These are phyloP conservation scores for Enoplosus armatus DNA, from an alignment of 2,797 vertebrate genomes.

Conservation along the genomic window DNA sequence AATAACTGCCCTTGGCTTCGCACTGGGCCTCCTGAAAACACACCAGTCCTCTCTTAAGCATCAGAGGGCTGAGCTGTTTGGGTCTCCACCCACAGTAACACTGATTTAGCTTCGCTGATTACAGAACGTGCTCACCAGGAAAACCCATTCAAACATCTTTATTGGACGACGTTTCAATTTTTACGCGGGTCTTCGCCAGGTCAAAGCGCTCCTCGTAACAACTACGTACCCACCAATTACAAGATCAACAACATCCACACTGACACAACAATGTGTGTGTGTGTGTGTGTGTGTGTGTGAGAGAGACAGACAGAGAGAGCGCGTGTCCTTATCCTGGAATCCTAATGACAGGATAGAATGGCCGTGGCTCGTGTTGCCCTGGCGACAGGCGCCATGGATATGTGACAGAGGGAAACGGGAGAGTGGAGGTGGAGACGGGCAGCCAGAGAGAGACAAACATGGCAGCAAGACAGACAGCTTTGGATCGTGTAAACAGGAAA, in stretches of 20 bases:
- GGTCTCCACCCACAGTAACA: constrained; percentile 41
- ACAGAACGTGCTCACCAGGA: constrained; percentile 30
- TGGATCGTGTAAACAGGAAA: constrained; percentile 1
- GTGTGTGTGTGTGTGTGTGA: constrained; percentile 5
- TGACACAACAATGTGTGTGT: constrained; percentile 34
- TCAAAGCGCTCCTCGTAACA: background rate
- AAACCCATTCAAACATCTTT: constrained; percentile 33
- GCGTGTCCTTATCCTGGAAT: constrained; percentile 75
- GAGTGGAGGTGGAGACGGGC: constrained; percentile 63
- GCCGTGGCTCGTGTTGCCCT: constrained; percentile 80
- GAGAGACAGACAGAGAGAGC: constrained; percentile 1
- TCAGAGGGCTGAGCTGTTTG: constrained; percentile 31
- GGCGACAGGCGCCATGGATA: constrained; percentile 85
- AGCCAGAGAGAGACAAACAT: constrained; percentile 17
- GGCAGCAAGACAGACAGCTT: constrained; percentile 14
- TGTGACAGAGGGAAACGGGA: constrained; percentile 74
- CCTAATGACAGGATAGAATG: constrained; percentile 87
- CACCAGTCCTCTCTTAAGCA: constrained; percentile 21
- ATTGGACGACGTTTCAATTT: constrained; percentile 11
- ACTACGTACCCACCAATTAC: constrained; percentile 7
- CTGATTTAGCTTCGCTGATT: constrained; percentile 38
- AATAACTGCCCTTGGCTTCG: constrained; percentile 37
- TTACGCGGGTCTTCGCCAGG: background rate
- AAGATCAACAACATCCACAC: constrained; percentile 23
- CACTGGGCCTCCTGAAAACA: constrained; percentile 31